Evolutionary conservation across 2,113 vertebrate genomes (phyloP), one percentile per base, ranked within the genome.

Genomic region (Lycaon pictus): DNA sequence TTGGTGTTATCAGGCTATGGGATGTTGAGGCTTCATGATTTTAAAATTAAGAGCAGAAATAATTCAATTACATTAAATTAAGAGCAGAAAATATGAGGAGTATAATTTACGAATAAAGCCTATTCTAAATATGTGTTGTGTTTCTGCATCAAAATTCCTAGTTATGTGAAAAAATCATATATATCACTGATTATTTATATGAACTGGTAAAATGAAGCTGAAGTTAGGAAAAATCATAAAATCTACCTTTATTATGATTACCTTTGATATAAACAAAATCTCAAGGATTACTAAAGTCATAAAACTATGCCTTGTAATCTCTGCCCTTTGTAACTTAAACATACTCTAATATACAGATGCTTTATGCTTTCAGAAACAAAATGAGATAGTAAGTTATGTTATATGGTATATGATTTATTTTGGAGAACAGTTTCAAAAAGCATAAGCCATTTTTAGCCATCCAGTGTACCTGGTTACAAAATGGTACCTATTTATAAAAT

Each of bases 351-450:
- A 62, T 76, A 19, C 2, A 76, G 29, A 81, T 63, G 2, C 1
- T 63, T 90, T 20, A n/a, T 84, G 62, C 62, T 95, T 97, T 92
- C 63, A 92, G 19, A 93, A 97, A 69, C 13, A 91, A 29, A 35
- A 29, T 79, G 48, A 96, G 16, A 62, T 60, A 29, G n/a, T 62
- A 76, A 11, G 4, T 3, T 84, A 32, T 53, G 10, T 84, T 76
- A 94, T 15, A 37, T 0, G 25, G 16, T 11, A 3, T 56, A 53
- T 74, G 51, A 69, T 17, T 92, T 92, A 37, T 72, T 95, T 88
- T 32, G 32, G 48, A 93, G 5, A 86, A 56, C 1, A 93, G 2
- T n/a, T 84, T 85, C 4, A 72, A 74, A 92, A 97, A 76, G 7
- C 3, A 32, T 25, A 81, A 23, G 22, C 2, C 23, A n/a, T 53